These are phyloP conservation scores for Melanotaenia pygmaea DNA, from an alignment of 2,797 vertebrate species.

Conservation along the genomic window DNA sequence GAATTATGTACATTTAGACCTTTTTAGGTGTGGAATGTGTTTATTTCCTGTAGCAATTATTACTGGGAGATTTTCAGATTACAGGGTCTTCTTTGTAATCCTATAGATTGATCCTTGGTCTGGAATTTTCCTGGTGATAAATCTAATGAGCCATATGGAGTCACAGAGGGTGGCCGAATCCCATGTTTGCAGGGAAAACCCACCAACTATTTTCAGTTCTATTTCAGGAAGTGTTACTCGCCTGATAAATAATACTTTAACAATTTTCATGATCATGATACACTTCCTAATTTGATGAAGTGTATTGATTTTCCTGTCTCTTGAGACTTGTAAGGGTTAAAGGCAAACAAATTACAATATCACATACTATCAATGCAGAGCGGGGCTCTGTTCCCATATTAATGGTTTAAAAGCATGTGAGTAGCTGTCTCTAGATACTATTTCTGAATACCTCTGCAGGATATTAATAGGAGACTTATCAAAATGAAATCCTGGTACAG, in stretches of 20 bases:
- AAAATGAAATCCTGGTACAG: constrained; percentile 56
- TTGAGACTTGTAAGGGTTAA: constrained; percentile 33
- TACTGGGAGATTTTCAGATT: background rate
- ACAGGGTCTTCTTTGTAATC: constrained; percentile 9
- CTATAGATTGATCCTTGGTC: constrained; percentile 24
- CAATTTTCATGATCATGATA: constrained; percentile 13
- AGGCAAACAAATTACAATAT: constrained; percentile 33
- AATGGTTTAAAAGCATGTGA: constrained; percentile 25
- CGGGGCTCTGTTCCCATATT: constrained; percentile 14
- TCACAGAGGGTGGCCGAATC: constrained; percentile 47
- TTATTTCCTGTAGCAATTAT: constrained; percentile 7
- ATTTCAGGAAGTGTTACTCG: constrained; percentile 24
- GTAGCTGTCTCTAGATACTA: constrained; percentile 42
- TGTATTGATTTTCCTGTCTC: constrained; percentile 55
- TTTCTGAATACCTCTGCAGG: constrained; percentile 51
- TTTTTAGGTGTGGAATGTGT: background rate
- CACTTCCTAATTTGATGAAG: constrained; percentile 50
- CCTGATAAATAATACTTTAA: constrained; percentile 12
- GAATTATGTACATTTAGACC: background rate
- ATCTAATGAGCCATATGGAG: constrained; percentile 63
- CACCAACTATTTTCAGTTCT: constrained; percentile 42
- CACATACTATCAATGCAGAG: constrained; percentile 34
- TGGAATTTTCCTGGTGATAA: constrained; percentile 38
- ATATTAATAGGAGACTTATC: constrained; percentile 69
- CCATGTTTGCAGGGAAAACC: constrained; percentile 50